Percentiles rank a stretch among this genome's conserved stretches.
Conservation (phyloP, 2,797 vertebrate genomes). For the Alfaro cultratus region DNA sequence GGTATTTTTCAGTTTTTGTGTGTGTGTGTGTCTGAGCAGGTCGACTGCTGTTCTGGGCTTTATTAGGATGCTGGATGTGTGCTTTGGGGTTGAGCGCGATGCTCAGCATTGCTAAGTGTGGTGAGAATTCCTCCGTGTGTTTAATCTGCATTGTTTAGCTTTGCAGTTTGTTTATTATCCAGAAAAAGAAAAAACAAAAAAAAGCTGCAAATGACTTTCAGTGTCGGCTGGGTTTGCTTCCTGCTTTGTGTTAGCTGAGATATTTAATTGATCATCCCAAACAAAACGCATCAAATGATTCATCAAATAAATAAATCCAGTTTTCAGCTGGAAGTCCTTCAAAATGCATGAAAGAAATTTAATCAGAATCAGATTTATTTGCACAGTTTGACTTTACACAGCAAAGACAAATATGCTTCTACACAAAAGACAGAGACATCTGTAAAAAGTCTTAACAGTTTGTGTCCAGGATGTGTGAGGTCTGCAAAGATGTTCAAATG, state of each 20-base stretch:
- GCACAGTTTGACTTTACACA: too few relatives aligned
- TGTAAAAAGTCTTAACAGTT: too few relatives aligned
- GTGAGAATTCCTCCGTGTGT: constrained; percentile 19
- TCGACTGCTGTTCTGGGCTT: constrained; percentile 75
- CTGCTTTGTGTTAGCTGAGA: neutral
- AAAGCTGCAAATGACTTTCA: neutral
- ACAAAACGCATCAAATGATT: neutral
- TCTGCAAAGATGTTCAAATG: neutral
- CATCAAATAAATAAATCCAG: neutral
- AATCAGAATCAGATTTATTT: neutral
- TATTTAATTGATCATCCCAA: neutral
- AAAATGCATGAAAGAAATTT: neutral
- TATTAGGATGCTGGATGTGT: constrained; percentile 80
- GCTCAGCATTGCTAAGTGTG: constrained; percentile 31
- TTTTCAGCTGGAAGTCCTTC: neutral
- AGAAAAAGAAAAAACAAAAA: neutral
- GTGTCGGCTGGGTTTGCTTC: neutral
- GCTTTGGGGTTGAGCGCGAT: constrained; percentile 67
- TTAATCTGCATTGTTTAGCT: constrained; percentile 48
- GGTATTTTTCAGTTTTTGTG: constrained; percentile 50
- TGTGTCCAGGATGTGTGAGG: neutral
- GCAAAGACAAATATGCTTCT: neutral
- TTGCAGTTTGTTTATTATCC: constrained; percentile 24
- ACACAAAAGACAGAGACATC: neutral
- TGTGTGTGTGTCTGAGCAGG: constrained; percentile 35